phyloP scores from a whole-genome alignment of 2,888 invertebrate genomes.

The Lithosia quadra region DNA sequence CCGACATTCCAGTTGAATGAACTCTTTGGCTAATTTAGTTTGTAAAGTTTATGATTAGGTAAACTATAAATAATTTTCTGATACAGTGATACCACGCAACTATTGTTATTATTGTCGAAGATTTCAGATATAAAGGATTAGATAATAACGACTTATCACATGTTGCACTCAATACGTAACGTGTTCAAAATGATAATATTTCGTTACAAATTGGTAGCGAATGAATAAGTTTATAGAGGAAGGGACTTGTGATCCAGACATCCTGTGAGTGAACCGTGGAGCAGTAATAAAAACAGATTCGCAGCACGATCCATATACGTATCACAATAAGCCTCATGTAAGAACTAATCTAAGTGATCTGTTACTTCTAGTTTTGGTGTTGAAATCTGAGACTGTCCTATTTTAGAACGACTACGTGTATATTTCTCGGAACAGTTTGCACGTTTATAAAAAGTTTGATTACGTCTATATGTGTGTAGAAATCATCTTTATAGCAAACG shows the following conservation, averaged over 20 bases:
- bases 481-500: constrained; percentile 42
- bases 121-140: constrained; percentile 55
- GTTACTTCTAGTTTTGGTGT: constrained; percentile 54
- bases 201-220: constrained; percentile 43
- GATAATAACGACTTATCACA: constrained; percentile 52
- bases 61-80: constrained; percentile 5
- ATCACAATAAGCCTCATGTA: constrained; percentile 52
- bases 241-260: constrained; percentile 64
- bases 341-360: constrained; percentile 50
- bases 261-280: constrained; percentile 57
- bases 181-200: constrained; percentile 31
- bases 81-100: constrained; percentile 23
- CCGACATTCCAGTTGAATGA: constrained; percentile 13
- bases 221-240: constrained; percentile 63
- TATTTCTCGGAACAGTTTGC: constrained; percentile 47
- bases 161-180: constrained; percentile 40
- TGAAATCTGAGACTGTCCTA: constrained; percentile 50
- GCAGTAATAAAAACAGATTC: constrained; percentile 49
- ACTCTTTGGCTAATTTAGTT: not conserved
- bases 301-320: constrained; percentile 49
- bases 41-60: not conserved
- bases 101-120: constrained; percentile 48
- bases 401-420: constrained; percentile 40
- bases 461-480: constrained; percentile 44
- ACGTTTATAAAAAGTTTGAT: constrained; percentile 48